These are phyloP conservation scores for Mellilla xanthometata DNA, from an alignment of 2,888 invertebrate genomes.

Conservation along the genomic window DNA sequence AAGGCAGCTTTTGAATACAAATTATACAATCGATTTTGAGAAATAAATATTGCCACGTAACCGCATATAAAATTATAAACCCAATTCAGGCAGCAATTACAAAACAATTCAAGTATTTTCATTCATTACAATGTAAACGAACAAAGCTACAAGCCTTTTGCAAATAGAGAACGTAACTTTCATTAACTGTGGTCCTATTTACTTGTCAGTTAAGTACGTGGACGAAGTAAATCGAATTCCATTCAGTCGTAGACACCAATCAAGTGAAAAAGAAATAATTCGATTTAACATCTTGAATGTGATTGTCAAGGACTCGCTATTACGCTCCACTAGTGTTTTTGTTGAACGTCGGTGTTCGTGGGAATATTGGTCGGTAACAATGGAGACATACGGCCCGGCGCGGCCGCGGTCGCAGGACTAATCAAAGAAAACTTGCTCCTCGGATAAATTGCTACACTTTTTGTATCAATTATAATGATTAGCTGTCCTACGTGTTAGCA, in stretches of 20 bases:
- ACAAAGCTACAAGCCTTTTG: no score
- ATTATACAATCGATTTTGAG: conserved; percentile 24
- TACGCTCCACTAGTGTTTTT: conserved; percentile 40
- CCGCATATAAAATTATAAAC: no score
- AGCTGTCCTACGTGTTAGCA: conserved; percentile 11
- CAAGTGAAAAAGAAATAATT: conserved; percentile 31
- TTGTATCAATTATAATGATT: conserved; percentile 25
- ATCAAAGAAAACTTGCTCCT: conserved; percentile 21
- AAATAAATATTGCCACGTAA: conserved; percentile 12
- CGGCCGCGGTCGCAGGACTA: conserved; percentile 30
- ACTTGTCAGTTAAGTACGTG: conserved; percentile 30
- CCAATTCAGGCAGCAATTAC: no score
- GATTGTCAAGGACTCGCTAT: conserved; percentile 49
- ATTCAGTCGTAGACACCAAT: conserved; percentile 30
- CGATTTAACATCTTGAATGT: conserved; percentile 37
- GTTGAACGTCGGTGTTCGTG: conserved; percentile 36
- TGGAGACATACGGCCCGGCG: conserved; percentile 35
- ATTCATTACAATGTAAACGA: no score
- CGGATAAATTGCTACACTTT: conserved; percentile 32
- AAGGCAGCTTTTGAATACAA: conserved; percentile 35
- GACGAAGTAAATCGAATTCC: conserved; percentile 38
- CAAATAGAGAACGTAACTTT: background rate
- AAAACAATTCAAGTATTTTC: no score
- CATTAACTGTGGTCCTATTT: conserved; percentile 19
- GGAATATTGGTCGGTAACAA: conserved; percentile 38